Evolutionary conservation across 2,113 vertebrate genomes (phyloP).

Genomic region (Noturus placidus): DNA sequence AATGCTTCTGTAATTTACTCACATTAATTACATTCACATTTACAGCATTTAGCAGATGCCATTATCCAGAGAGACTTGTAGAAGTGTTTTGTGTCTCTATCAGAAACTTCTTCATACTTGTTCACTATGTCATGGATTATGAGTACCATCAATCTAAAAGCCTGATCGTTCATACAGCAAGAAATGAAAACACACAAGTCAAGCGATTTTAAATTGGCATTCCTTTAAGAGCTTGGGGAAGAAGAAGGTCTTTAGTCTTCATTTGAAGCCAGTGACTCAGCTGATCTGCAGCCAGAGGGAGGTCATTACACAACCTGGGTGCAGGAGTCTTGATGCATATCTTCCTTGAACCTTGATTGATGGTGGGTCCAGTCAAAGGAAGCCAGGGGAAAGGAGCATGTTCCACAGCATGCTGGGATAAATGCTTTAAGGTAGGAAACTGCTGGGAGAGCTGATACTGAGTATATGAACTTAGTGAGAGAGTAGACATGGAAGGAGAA

Average conservation of each 20-base stretch:
- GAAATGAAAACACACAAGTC: not conserved
- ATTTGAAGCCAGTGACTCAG: not conserved
- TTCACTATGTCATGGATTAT: not conserved
- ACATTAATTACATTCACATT: not conserved
- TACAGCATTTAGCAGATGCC: not conserved
- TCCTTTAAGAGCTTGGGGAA: not conserved
- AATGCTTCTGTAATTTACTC: not conserved
- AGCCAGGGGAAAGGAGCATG: not conserved
- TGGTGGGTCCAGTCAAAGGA: not conserved
- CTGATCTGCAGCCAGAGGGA: not conserved
- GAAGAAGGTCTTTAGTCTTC: not conserved
- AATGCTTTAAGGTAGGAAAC: not conserved
- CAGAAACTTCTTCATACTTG: not conserved
- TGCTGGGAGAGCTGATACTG: not conserved
- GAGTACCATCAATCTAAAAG: not conserved
- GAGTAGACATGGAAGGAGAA: too few species aligned
- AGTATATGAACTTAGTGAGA: not conserved
- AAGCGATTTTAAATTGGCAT: not conserved
- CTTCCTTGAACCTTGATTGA: not conserved
- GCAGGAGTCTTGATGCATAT: not conserved
- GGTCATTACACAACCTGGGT: not conserved
- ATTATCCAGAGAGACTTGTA: not conserved
- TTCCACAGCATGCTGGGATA: not conserved
- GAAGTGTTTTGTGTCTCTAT: not conserved
- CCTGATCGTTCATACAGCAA: not conserved